These are phyloP conservation scores for Papilio polyxenes DNA, from an alignment of 1,140 invertebrate species.

Conservation along the genomic window DNA sequence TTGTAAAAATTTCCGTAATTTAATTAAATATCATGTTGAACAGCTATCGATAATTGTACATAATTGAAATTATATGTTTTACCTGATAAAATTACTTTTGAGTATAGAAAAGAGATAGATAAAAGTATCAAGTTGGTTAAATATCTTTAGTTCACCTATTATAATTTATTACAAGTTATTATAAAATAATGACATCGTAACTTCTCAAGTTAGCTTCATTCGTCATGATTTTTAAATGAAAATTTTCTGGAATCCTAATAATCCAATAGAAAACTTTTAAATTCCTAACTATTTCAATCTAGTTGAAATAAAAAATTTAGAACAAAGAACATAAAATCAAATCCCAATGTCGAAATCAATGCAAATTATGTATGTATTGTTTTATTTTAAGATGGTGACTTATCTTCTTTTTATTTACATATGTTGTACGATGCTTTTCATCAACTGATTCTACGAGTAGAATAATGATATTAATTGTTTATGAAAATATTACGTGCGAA, in stretches of 20 bases:
- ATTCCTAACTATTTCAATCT: no score
- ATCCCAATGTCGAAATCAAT: not conserved
- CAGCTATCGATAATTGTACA: constrained; percentile 10
- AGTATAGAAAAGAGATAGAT: not conserved
- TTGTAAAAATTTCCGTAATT: not conserved
- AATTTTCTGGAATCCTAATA: not conserved
- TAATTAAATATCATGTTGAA: constrained; percentile 28
- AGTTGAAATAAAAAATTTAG: no score
- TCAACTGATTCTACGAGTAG: not conserved
- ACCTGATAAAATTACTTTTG: constrained; percentile 18
- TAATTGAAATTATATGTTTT: constrained; percentile 35
- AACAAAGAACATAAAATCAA: not conserved
- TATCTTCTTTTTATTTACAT: not conserved
- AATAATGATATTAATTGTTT: constrained; percentile 24
- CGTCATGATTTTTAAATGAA: not conserved
- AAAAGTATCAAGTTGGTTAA: not conserved
- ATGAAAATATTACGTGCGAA: constrained; percentile 31
- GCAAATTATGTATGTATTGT: not conserved
- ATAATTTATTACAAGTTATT: not conserved
- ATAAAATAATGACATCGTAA: constrained; percentile 4
- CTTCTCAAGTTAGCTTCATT: not conserved
- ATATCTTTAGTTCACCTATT: constrained; percentile 13
- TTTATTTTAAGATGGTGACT: not conserved
- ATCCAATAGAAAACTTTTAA: no score
- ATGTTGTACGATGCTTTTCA: not conserved